Evolutionary conservation across 2,113 vertebrate species (phyloP).

Genomic region (Microcebus griseorufus): DNA sequence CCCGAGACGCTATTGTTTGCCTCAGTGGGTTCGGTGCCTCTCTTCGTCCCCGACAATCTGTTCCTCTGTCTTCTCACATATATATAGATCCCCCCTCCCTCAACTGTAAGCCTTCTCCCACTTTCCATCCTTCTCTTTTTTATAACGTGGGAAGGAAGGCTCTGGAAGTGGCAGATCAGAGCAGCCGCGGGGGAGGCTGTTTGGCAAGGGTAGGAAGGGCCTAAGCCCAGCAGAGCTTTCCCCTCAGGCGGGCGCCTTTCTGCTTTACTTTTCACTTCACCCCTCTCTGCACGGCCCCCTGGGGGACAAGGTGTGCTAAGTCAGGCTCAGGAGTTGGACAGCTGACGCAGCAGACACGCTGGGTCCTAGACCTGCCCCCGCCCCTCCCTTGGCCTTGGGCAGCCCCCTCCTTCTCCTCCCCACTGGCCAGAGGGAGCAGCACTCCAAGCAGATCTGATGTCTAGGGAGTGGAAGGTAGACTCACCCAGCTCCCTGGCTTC

Average conservation of each 20-base stretch:
- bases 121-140: slow-evolving; percentile 74
- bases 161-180: slow-evolving; percentile 73
- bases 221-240: neutral
- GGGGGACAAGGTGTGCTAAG: neutral
- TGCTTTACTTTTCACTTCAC: neutral
- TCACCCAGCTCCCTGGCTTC: no score
- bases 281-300: neutral
- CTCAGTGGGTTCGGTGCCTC: slow-evolving; percentile 70
- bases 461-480: neutral
- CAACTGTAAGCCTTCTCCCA: slow-evolving; percentile 72
- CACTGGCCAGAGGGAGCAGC: neutral
- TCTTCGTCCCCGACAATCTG: slow-evolving; percentile 77
- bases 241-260: neutral
- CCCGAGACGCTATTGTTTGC: slow-evolving; percentile 79
- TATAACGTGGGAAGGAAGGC: slow-evolving; percentile 71
- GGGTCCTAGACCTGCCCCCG: neutral
- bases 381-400: neutral
- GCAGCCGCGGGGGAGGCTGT: slow-evolving; percentile 64
- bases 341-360: neutral
- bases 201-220: slow-evolving; percentile 65
- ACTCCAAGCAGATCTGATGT: neutral
- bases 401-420: neutral
- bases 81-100: slow-evolving; percentile 77
- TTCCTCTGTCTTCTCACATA: slow-evolving; percentile 77
- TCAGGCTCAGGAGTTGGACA: neutral